A percentile compares a stretch with the other conserved stretches of the same genome.
phyloP scores from a whole-genome alignment of 2,888 invertebrate species.

The Strigamia transsilvanica region DNA sequence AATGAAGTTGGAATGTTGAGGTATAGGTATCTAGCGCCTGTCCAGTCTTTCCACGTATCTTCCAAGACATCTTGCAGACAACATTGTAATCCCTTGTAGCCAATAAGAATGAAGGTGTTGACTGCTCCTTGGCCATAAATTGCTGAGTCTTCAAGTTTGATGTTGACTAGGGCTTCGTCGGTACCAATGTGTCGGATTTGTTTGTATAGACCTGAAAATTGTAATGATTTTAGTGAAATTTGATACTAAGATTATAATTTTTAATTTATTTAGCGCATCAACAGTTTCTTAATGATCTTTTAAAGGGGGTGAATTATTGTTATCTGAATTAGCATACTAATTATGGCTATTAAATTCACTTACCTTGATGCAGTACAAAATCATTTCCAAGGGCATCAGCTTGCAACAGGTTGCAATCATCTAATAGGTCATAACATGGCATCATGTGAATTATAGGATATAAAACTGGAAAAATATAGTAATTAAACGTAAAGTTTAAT shows the following conservation, averaged over 20 bases:
- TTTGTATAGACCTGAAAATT: slow-evolving; percentile 62
- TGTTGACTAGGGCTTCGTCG: slow-evolving; percentile 57
- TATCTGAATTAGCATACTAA: not conserved
- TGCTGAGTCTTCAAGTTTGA: not conserved
- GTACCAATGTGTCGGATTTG: slow-evolving; percentile 63
- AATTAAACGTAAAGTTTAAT: not conserved
- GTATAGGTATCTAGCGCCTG: slow-evolving; percentile 65
- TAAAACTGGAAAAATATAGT: slow-evolving; percentile 60
- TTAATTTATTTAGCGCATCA: no score
- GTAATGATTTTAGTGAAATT: no score
- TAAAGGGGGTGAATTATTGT: not conserved
- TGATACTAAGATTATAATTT: no score
- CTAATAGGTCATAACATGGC: not conserved
- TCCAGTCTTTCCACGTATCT: slow-evolving; percentile 67
- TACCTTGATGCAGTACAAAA: slow-evolving; percentile 57
- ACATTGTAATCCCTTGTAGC: slow-evolving; percentile 64
- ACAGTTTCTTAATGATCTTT: no score
- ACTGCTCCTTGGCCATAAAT: not conserved
- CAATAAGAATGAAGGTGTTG: slow-evolving; percentile 59
- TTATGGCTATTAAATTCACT: slow-evolving; percentile 6
- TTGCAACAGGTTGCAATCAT: slow-evolving; percentile 56
- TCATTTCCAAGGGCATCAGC: slow-evolving; percentile 56
- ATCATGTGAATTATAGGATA: slow-evolving; percentile 62
- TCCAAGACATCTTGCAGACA: slow-evolving; percentile 63
- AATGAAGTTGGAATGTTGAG: slow-evolving; percentile 65